Conservation (phyloP, 2,113 vertebrate genomes). For the Mormyrus lacerda region DNA sequence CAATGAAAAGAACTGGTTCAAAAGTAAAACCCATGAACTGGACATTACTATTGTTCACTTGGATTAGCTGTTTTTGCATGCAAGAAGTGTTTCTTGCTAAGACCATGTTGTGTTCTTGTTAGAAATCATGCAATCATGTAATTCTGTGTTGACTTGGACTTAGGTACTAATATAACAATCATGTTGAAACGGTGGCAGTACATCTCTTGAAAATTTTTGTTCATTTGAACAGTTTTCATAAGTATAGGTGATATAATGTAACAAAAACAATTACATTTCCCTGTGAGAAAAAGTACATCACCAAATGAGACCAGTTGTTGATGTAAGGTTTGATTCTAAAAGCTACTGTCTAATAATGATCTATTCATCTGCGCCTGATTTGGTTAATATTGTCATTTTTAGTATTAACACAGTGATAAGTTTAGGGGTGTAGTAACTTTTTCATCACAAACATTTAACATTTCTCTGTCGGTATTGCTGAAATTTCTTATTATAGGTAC, state of each 20-base stretch:
- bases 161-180: background rate
- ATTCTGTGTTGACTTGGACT: background rate
- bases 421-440: background rate
- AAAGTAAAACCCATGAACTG: background rate
- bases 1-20: background rate
- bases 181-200: background rate
- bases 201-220: background rate
- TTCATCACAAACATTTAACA: background rate
- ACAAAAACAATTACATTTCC: background rate
- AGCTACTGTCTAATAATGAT: too few species aligned
- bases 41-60: background rate
- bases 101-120: too few species aligned
- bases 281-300: background rate
- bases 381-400: too few species aligned
- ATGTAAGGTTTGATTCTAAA: too few species aligned
- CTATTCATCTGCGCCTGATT: too few species aligned
- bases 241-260: too few species aligned
- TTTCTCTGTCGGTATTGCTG: background rate
- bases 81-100: too few species aligned
- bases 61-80: too few species aligned
- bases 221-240: background rate
- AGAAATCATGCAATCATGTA: background rate
- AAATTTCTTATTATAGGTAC: background rate
- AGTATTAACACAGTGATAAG: too few species aligned
- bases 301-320: too few species aligned